These are phyloP conservation scores for Vulpes ferrilata DNA, from an alignment of 2,113 vertebrate species.

Conservation along the genomic window DNA sequence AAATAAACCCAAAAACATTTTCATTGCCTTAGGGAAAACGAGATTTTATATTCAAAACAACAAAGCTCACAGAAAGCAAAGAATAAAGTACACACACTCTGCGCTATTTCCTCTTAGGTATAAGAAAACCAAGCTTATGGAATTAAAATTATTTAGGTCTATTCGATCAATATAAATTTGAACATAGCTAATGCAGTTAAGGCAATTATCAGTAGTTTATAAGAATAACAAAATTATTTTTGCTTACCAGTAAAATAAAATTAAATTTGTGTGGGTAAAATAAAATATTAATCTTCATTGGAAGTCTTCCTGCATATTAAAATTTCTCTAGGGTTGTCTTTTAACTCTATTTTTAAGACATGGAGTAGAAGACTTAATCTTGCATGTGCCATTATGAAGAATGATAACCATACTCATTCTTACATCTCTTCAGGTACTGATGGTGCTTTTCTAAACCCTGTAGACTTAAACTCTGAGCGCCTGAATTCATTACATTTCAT, in stretches of 20 bases:
- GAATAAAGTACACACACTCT: neutral
- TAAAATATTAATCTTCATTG: slow-evolving; percentile 66
- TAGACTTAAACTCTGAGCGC: neutral
- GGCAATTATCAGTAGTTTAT: slow-evolving; percentile 44
- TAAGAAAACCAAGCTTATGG: slow-evolving; percentile 46
- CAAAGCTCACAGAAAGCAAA: slow-evolving; percentile 41
- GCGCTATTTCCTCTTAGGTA: slow-evolving; percentile 19
- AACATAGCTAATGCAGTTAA: slow-evolving; percentile 52
- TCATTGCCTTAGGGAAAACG: slow-evolving; percentile 59
- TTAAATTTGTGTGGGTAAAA: slow-evolving; percentile 1
- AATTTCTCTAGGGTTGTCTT: neutral
- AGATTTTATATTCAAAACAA: slow-evolving; percentile 65
- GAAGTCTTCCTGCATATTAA: neutral
- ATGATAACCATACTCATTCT: neutral
- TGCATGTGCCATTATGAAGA: neutral
- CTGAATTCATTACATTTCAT: slow-evolving; percentile 30
- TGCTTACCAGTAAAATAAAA: slow-evolving; percentile 62
- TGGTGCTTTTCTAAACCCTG: neutral
- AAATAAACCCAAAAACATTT: neutral
- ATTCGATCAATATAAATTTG: slow-evolving; percentile 59
- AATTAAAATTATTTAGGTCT: slow-evolving; percentile 70
- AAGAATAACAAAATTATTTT: neutral
- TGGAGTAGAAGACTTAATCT: slow-evolving; percentile 33
- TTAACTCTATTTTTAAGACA: slow-evolving; percentile 6
- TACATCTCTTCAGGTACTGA: neutral